Conservation (phyloP, 2,113 vertebrate genomes). For the Mugil cephalus region DNA sequence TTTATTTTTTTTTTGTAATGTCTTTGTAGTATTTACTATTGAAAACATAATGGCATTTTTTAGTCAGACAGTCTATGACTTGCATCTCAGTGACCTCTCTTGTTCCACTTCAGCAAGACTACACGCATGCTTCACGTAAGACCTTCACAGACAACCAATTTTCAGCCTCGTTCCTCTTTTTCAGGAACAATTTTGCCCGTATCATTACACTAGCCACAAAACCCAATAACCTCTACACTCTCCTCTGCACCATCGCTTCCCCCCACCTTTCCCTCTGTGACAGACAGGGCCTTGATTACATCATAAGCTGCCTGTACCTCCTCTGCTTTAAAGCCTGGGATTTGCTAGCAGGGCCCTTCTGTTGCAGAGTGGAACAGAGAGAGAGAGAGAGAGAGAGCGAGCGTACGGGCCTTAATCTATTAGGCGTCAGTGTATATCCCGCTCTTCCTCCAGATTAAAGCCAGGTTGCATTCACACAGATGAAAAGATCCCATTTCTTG, state of each 20-base stretch:
- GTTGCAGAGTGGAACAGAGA: constrained; percentile 68
- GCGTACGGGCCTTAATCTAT: constrained; percentile 76
- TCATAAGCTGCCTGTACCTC: constrained; percentile 81
- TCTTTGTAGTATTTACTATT: neutral
- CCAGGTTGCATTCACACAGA: constrained; percentile 59
- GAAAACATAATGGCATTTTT: too few relatives aligned
- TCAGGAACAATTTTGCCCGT: neutral
- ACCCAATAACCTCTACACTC: constrained; percentile 56
- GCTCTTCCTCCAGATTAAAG: constrained; percentile 79
- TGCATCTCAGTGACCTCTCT: too few relatives aligned
- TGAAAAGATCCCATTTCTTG: constrained; percentile 50
- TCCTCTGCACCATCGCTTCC: constrained; percentile 39
- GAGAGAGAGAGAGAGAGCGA: constrained; percentile 39
- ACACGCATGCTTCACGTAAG: too few relatives aligned
- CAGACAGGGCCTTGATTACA: constrained; percentile 79
- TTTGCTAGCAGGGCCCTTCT: constrained; percentile 82
- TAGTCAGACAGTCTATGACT: too few relatives aligned
- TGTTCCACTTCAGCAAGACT: too few relatives aligned
- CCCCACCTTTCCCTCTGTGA: constrained; percentile 64
- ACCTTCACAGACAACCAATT: too few relatives aligned
- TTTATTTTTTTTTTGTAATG: neutral
- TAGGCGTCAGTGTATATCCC: constrained; percentile 71
- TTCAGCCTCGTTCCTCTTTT: too few relatives aligned
- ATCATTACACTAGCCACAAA: constrained; percentile 32
- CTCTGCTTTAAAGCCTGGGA: constrained; percentile 82